Conservation (phyloP, 2,797 vertebrate genomes). For the Acrossocheilus fasciatus region DNA sequence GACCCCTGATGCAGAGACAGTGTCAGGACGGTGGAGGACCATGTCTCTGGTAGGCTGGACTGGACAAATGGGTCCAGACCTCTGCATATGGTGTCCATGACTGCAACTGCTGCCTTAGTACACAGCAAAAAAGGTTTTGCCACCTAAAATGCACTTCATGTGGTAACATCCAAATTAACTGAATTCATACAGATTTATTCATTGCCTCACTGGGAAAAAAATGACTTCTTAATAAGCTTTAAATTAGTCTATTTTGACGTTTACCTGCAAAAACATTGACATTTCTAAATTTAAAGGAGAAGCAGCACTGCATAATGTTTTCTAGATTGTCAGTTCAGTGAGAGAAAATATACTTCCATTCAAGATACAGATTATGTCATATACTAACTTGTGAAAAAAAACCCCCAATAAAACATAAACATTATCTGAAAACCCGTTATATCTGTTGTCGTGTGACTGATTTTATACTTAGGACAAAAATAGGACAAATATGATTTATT, state of each 20-base stretch:
- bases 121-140: not conserved
- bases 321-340: not conserved
- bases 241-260: not conserved
- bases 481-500: not conserved
- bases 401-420: not conserved
- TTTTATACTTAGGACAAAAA: not conserved
- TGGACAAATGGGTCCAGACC: constrained; percentile 50
- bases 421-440: not conserved
- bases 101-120: not conserved
- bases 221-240: not conserved
- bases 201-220: not conserved
- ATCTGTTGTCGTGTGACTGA: not conserved
- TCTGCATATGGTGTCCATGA: constrained; percentile 1
- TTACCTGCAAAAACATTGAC: not conserved
- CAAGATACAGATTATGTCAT: not conserved
- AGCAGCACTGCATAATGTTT: not conserved
- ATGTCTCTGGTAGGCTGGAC: constrained; percentile 39
- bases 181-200: not conserved
- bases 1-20: constrained; percentile 23
- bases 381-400: not conserved
- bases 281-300: not conserved
- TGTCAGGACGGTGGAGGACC: constrained; percentile 12
- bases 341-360: not conserved
- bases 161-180: not conserved
- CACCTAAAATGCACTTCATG: constrained; percentile 10